Evolutionary conservation across 1,140 invertebrate species (phyloP).

Genomic region (Penaeus japonicus): DNA sequence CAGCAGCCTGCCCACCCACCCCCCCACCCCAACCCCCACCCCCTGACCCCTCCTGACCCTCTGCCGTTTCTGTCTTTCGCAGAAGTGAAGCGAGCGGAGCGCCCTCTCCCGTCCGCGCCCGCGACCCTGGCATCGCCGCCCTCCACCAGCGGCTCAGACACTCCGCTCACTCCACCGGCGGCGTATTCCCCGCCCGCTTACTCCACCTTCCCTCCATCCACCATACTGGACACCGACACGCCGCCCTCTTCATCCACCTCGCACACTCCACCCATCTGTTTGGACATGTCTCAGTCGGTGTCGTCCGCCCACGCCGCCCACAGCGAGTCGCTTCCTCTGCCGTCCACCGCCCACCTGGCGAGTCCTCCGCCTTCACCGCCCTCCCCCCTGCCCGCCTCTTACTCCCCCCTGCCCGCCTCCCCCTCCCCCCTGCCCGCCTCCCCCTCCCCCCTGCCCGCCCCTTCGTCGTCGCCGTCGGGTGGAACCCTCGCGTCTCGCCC

Average conservation of each 20-base stretch:
- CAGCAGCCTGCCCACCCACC: too few species aligned
- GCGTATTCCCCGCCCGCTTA: background rate
- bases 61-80: background rate
- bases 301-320: too few species aligned
- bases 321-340: too few species aligned
- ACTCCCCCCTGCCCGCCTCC: background rate
- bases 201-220: background rate
- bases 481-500: background rate
- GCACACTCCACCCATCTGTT: background rate
- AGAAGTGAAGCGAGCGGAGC: constrained; percentile 28
- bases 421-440: background rate
- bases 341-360: background rate
- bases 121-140: background rate
- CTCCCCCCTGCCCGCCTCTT: background rate
- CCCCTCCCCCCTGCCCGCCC: background rate
- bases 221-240: background rate
- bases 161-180: background rate
- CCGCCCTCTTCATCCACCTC: background rate
- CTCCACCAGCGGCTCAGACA: background rate
- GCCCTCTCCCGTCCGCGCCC: background rate
- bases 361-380: too few species aligned
- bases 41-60: too few species aligned
- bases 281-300: background rate
- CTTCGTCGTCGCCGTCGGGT: background rate
- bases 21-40: too few species aligned